A percentile compares a stretch with the other conserved stretches of the same genome.
Conservation (phyloP, 2,888 invertebrate genomes). For the Dryomyza anilis region DNA sequence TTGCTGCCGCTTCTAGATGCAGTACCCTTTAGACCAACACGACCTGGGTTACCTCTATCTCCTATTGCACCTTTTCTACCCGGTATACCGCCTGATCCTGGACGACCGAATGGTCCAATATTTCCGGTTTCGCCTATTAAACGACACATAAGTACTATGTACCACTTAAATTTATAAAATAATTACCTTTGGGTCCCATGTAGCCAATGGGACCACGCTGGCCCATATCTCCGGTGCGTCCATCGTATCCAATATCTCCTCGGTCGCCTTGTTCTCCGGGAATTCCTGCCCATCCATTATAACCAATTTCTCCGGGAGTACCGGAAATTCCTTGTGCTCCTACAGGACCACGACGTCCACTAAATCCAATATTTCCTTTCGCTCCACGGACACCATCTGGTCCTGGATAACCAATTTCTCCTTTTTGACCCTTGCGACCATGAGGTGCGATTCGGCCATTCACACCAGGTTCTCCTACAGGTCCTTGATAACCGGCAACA, state of each 20-base stretch:
- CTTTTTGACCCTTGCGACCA: conserved; percentile 61
- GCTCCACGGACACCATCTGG: conserved; percentile 54
- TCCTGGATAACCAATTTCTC: conserved; percentile 59
- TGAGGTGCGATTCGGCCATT: conserved; percentile 58
- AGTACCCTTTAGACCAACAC: conserved; percentile 64
- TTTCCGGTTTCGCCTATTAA: conserved; percentile 51
- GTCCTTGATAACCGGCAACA: conserved; percentile 55
- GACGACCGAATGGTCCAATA: conserved; percentile 47
- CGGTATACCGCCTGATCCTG: conserved; percentile 44
- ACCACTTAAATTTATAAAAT: no score
- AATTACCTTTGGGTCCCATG: conserved; percentile 52
- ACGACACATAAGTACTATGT: no score
- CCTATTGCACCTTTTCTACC: conserved; percentile 55
- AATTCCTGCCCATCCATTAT: conserved; percentile 49
- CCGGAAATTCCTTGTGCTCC: conserved; percentile 61
- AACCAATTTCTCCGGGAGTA: conserved; percentile 42
- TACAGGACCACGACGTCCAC: conserved; percentile 61
- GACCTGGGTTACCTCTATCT: conserved; percentile 46
- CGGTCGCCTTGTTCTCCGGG: conserved; percentile 58
- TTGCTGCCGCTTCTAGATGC: conserved; percentile 67
- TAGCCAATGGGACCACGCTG: conserved; percentile 59
- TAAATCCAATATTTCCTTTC: conserved; percentile 62
- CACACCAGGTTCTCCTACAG: conserved; percentile 55
- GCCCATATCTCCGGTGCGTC: conserved; percentile 51
- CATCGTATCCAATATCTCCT: conserved; percentile 68